Conservation (phyloP, 2,888 invertebrate species). For the Dinocampus coccinellae region DNA sequence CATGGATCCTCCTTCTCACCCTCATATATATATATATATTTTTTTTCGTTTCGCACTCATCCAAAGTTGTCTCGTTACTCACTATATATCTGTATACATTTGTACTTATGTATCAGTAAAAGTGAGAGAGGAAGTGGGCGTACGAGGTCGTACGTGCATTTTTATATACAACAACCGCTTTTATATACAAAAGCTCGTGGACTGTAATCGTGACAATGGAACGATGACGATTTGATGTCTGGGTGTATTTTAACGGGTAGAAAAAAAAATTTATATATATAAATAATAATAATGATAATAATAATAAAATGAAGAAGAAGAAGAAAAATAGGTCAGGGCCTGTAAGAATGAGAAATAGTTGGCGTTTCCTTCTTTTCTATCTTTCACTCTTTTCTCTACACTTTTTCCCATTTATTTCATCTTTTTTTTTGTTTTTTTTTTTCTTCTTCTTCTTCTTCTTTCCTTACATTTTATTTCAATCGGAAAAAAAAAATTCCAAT, state of each 20-base stretch:
- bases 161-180: conserved; percentile 19
- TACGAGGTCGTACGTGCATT: conserved; percentile 34
- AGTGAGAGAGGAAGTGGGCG: conserved; percentile 53
- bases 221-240: conserved; percentile 40
- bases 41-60: not conserved
- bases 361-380: conserved; percentile 46
- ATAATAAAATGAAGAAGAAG: no score
- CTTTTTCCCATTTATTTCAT: conserved; percentile 1
- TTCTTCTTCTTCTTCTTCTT: conserved; percentile 1
- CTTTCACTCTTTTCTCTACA: conserved; percentile 15
- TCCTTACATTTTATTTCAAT: no score
- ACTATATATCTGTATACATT: no score
- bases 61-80: not conserved
- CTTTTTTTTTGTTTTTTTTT: not conserved
- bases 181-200: conserved; percentile 24
- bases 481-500: no score
- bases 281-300: conserved; percentile 31
- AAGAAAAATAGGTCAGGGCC: conserved; percentile 56
- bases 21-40: not conserved
- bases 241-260: conserved; percentile 44
- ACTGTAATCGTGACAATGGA: conserved; percentile 39
- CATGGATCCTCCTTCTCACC: not conserved
- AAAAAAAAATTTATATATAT: not conserved
- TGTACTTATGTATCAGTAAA: no score
- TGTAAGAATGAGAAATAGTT: conserved; percentile 20